Conservation (phyloP, 35 echinoderm and acorn worm species). For the Heliocidaris erythrogramma region DNA sequence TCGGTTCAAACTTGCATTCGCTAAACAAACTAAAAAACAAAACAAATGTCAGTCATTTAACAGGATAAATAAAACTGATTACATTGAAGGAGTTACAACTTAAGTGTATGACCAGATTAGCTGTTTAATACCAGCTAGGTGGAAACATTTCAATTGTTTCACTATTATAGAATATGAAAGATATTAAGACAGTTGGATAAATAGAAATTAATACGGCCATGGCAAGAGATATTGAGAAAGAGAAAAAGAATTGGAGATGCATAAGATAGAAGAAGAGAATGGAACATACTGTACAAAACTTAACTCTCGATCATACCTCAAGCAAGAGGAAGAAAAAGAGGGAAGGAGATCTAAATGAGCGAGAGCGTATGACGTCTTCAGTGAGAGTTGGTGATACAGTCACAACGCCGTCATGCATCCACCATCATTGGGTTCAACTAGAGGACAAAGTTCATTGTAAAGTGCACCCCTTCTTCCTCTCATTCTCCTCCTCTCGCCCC, state of each 20-base stretch:
- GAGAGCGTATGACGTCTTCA: slow-evolving; percentile 40
- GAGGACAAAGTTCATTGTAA: slow-evolving; percentile 38
- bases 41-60: too few species aligned
- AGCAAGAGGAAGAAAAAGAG: slow-evolving; percentile 12
- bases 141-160: too few species aligned
- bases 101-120: too few species aligned
- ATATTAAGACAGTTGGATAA: too few species aligned
- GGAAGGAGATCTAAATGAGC: slow-evolving; percentile 27
- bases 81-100: too few species aligned
- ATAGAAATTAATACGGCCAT: too few species aligned
- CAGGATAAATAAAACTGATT: too few species aligned
- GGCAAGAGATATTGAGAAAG: not conserved
- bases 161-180: too few species aligned
- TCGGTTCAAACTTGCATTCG: too few species aligned
- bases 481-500: slow-evolving; percentile 22
- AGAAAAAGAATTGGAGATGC: not conserved
- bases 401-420: slow-evolving; percentile 6
- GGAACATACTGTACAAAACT: slow-evolving; percentile 2
- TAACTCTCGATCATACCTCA: not conserved
- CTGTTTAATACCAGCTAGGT: too few species aligned
- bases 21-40: too few species aligned
- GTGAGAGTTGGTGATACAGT: not conserved
- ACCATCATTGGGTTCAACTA: not conserved
- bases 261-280: not conserved
- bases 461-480: slow-evolving; percentile 1